Conservation (phyloP, 2,113 vertebrate species). For the Gadus chalcogrammus region DNA sequence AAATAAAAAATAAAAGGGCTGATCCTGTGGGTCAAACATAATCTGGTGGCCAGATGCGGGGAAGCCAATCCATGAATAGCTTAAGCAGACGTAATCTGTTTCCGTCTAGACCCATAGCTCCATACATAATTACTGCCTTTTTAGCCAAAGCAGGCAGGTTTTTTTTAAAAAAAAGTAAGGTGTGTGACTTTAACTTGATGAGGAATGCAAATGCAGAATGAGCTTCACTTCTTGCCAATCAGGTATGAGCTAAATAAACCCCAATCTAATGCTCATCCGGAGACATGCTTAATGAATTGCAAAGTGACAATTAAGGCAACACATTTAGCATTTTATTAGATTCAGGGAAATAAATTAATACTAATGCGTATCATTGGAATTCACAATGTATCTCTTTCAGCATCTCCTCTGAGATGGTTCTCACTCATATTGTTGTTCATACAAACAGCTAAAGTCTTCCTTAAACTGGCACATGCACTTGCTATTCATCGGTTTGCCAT, state of each 20-base stretch:
- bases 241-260: constrained; percentile 43
- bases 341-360: constrained; percentile 46
- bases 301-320: constrained; percentile 41
- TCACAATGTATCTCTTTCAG: not conserved
- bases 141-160: constrained; percentile 1
- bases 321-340: constrained; percentile 49
- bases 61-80: not conserved
- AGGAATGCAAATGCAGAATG: constrained; percentile 29
- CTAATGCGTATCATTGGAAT: constrained; percentile 40
- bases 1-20: too few relatives aligned
- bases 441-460: not conserved
- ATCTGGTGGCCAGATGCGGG: too few relatives aligned
- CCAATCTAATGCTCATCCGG: constrained; percentile 46
- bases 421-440: constrained; percentile 12
- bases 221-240: constrained; percentile 51
- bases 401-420: constrained; percentile 15
- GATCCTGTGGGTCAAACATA: too few relatives aligned
- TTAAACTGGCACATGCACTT: too few relatives aligned
- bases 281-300: constrained; percentile 48
- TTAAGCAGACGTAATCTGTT: constrained; percentile 20
- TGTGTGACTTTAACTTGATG: constrained; percentile 12
- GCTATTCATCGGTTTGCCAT: too few relatives aligned
- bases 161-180: constrained; percentile 23
- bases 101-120: constrained; percentile 21
- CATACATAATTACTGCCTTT: not conserved